A percentile compares a stretch with the other conserved stretches of the same genome.
These are phyloP conservation scores for Fulmarus glacialis DNA, from an alignment of 2,113 vertebrate species.

Conservation along the genomic window DNA sequence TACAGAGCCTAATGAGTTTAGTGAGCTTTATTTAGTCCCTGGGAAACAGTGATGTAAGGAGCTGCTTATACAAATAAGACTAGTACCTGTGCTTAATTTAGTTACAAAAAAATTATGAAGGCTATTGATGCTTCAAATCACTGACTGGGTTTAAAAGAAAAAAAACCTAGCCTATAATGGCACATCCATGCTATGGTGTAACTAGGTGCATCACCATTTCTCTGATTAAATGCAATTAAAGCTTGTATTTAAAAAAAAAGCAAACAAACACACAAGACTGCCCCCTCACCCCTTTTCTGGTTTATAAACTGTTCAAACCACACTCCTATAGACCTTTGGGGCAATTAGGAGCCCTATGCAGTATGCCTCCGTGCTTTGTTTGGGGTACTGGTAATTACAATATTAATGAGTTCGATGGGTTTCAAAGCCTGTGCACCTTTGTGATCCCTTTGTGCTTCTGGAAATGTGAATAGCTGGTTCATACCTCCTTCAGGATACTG, in stretches of 20 bases:
- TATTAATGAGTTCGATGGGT: not conserved
- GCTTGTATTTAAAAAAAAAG: not conserved
- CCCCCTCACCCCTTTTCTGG: rapidly evolving
- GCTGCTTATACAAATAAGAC: not conserved
- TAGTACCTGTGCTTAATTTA: not conserved
- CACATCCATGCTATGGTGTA: not conserved
- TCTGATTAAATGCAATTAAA: not conserved
- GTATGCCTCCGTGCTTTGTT: rapidly evolving
- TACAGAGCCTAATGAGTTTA: not conserved
- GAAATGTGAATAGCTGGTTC: not conserved
- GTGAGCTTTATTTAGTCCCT: not conserved
- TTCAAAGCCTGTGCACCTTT: not conserved
- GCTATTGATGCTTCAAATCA: not conserved
- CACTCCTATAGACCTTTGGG: not conserved
- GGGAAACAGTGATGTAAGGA: not conserved
- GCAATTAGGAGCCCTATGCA: not conserved
- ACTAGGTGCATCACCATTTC: not conserved
- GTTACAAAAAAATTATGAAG: not conserved
- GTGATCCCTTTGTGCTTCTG: not conserved
- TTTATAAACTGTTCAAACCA: not conserved
- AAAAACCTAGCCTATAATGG: not conserved
- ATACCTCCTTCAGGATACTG: not conserved
- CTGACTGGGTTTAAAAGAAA: not conserved
- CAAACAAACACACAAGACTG: not conserved
- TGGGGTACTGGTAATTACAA: not conserved